Evolutionary conservation across 2,797 vertebrate species (phyloP).

Genomic region (Podarcis siculus): DNA sequence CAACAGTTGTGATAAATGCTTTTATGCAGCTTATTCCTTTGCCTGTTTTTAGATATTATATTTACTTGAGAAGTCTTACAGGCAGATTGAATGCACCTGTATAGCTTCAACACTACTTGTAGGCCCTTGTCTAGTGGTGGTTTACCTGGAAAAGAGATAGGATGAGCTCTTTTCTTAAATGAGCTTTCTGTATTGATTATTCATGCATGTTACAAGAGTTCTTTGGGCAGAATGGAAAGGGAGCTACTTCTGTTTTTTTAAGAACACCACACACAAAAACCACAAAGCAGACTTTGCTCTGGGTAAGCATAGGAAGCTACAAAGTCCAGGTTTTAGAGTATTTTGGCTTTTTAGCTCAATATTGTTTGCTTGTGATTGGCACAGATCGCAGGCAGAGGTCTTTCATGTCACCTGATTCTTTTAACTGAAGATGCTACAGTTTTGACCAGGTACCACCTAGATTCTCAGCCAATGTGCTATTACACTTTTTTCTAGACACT

Average conservation of each 20-base stretch:
- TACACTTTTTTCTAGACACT: neutral
- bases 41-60: slow-evolving; percentile 21
- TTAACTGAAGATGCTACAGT: too few species aligned
- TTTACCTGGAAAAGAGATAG: neutral
- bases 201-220: neutral
- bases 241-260: neutral
- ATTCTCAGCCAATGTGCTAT: neutral
- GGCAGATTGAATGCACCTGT: neutral
- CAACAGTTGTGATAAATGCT: neutral
- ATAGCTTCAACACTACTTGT: neutral
- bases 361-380: neutral
- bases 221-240: slow-evolving; percentile 1
- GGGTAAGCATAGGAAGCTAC: neutral
- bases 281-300: neutral
- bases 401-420: too few species aligned
- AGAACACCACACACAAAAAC: neutral
- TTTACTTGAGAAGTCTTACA: neutral
- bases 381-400: neutral
- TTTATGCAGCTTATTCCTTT: neutral
- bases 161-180: neutral
- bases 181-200: neutral
- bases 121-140: neutral
- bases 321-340: neutral
- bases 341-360: neutral
- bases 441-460: neutral